Base-by-base conservation (phyloP, 2,888 invertebrate genomes). In the Ferdinandea cuprea region DNA sequence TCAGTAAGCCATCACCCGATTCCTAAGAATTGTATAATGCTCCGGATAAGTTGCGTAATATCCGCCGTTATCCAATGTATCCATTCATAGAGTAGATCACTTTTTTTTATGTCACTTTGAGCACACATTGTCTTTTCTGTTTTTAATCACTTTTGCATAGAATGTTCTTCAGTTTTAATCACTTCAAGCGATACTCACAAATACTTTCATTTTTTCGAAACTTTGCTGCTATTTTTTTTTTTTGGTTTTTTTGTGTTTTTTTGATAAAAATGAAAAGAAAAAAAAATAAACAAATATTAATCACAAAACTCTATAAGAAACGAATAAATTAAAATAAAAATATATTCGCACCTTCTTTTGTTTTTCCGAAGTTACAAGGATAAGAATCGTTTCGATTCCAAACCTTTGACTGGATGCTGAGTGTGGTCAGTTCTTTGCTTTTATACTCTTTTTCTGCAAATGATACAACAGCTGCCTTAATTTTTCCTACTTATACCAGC, bases 371-470 rank as follows among this genome's bases (percentile, higher is more conserved):
- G 65, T 73, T 42, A 65, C 65, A 87, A 90, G 90, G 90, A 90
- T 89, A 88, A 89, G 91, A 91, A 91, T 88, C 90, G 88, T 88
- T 86, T 86, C 89, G 91, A 91, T 91, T 91, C 91, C 90, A 90
- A 90, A 90, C 90, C 90, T 90, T 90, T 90, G 89, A 91, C 91
- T 91, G 91, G 91, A 91, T 91, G 91, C 91, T 91, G 91, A 90
- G 89, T 89, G 87, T 88, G 90, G 89, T 89, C 89, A 89, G 90
- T 88, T 88, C 89, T 88, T 89, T 88, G 90, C 91, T 91, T 91
- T 90, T 91, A 91, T 91, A 91, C 90, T 87, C 80, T 86, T 85
- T 86, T 77, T 74, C 71, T 78, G 44, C 61, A 61, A n/a, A 48
- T 63, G 59, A 30, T 59, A 68, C 19, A 68, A 65, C 72, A 63